These are phyloP conservation scores for Oreochromis grahami DNA, from an alignment of 2,797 vertebrate genomes.

Conservation along the genomic window DNA sequence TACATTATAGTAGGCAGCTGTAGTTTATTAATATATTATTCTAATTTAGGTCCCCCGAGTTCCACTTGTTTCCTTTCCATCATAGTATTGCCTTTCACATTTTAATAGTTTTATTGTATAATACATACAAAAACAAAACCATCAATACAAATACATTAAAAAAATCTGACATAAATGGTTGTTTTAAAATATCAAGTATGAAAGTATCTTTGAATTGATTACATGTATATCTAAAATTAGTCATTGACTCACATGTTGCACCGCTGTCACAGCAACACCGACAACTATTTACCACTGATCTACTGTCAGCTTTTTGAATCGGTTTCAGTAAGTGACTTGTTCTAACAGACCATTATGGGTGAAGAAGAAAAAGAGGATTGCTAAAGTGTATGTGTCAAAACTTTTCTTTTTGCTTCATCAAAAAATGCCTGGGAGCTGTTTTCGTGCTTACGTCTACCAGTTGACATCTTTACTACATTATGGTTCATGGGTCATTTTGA, in stretches of 20 bases:
- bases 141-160: background rate
- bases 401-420: conserved; percentile 47
- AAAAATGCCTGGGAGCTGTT: conserved; percentile 30
- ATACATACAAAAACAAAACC: background rate
- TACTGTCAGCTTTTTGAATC: conserved; percentile 44
- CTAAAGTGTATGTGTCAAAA: conserved; percentile 42
- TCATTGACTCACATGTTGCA: background rate
- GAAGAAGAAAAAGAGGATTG: conserved; percentile 21
- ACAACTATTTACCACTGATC: conserved; percentile 6
- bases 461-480: conserved; percentile 49
- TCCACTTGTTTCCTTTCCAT: background rate
- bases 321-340: conserved; percentile 31
- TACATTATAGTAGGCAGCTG: background rate
- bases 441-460: conserved; percentile 5
- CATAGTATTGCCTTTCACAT: background rate
- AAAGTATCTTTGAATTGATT: background rate
- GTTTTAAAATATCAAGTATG: background rate
- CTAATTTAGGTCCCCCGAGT: background rate
- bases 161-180: background rate
- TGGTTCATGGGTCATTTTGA: conserved; percentile 37
- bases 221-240: background rate
- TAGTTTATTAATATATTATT: background rate
- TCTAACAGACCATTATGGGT: conserved; percentile 25
- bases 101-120: background rate
- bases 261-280: background rate